A percentile compares a stretch with the other conserved stretches of the same genome.
These are phyloP conservation scores for Auanema sp. DNA, from an alignment of 2,888 invertebrate genomes.

Conservation along the genomic window DNA sequence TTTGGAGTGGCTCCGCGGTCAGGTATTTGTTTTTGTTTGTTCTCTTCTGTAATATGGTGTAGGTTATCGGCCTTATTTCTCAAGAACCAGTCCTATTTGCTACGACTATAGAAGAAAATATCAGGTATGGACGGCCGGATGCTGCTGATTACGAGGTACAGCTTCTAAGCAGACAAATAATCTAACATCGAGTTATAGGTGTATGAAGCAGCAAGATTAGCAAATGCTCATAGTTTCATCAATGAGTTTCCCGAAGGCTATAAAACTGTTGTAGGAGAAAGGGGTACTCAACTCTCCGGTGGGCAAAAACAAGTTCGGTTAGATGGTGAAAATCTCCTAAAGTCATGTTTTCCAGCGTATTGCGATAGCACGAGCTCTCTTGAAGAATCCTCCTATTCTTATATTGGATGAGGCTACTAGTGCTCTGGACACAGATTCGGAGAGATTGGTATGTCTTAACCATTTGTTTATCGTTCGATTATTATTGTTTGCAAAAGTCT, in stretches of 20 bases:
- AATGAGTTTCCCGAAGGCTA: slow-evolving; percentile 80
- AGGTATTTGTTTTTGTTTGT: slow-evolving; percentile 64
- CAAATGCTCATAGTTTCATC: slow-evolving; percentile 92
- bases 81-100: slow-evolving; percentile 88
- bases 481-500: too few species aligned
- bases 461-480: too few species aligned
- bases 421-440: slow-evolving; percentile 71
- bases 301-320: slow-evolving; percentile 17
- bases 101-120: slow-evolving; percentile 87
- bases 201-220: slow-evolving; percentile 78
- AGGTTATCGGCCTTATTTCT: slow-evolving; percentile 48
- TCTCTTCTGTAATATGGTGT: slow-evolving; percentile 5
- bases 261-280: slow-evolving; percentile 74
- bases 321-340: background rate
- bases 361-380: slow-evolving; percentile 87
- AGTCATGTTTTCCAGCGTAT: slow-evolving; percentile 72
- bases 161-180: slow-evolving; percentile 2
- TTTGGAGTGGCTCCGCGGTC: slow-evolving; percentile 82
- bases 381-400: slow-evolving; percentile 81
- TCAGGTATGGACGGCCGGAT: slow-evolving; percentile 78
- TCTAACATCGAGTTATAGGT: slow-evolving; percentile 64
- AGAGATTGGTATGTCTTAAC: slow-evolving; percentile 42
- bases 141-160: slow-evolving; percentile 70
- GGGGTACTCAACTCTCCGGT: slow-evolving; percentile 65
- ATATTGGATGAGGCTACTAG: slow-evolving; percentile 93